phyloP scores from a whole-genome alignment of 2,888 invertebrate genomes.

The Scaptomyza cyrtandrae region DNA sequence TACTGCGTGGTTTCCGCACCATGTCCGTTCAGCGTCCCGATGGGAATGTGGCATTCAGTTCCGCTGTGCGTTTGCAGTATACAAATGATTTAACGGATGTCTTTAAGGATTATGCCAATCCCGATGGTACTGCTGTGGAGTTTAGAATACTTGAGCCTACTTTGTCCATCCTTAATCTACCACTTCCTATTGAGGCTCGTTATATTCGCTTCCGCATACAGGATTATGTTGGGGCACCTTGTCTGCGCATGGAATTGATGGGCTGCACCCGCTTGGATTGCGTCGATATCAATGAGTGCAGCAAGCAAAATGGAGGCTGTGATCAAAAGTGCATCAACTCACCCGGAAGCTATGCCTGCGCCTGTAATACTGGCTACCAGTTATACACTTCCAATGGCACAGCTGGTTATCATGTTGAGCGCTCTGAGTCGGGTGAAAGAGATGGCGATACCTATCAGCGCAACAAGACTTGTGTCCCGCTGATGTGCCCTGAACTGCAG shows the following conservation, averaged over 20 bases:
- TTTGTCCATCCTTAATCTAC: conserved; percentile 94
- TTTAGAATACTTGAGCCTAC: conserved; percentile 95
- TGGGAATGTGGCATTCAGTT: conserved; percentile 94
- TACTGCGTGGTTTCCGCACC: conserved; percentile 95
- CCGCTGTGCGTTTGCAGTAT: conserved; percentile 93
- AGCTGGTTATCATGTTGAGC: conserved; percentile 92
- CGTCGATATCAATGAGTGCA: conserved; percentile 94
- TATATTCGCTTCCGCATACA: conserved; percentile 94
- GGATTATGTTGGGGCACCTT: conserved; percentile 95
- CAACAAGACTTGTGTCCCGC: conserved; percentile 97
- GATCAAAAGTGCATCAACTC: conserved; percentile 96
- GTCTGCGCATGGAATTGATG: conserved; percentile 95
- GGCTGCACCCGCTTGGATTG: conserved; percentile 96
- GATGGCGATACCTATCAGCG: conserved; percentile 95
- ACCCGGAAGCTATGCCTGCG: conserved; percentile 94
- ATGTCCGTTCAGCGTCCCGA: conserved; percentile 94
- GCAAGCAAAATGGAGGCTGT: conserved; percentile 94
- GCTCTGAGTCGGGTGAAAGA: conserved; percentile 92
- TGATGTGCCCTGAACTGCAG: conserved; percentile 92
- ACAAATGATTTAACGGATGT: conserved; percentile 94
- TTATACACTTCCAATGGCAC: conserved; percentile 95
- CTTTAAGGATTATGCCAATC: conserved; percentile 96
- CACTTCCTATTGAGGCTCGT: conserved; percentile 95
- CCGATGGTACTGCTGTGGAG: conserved; percentile 96
- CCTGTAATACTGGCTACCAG: conserved; percentile 96